Percentiles rank a stretch among this genome's conserved stretches.
phyloP scores from a whole-genome alignment of 2,797 vertebrate genomes.

The Pseudochirops cupreus region DNA sequence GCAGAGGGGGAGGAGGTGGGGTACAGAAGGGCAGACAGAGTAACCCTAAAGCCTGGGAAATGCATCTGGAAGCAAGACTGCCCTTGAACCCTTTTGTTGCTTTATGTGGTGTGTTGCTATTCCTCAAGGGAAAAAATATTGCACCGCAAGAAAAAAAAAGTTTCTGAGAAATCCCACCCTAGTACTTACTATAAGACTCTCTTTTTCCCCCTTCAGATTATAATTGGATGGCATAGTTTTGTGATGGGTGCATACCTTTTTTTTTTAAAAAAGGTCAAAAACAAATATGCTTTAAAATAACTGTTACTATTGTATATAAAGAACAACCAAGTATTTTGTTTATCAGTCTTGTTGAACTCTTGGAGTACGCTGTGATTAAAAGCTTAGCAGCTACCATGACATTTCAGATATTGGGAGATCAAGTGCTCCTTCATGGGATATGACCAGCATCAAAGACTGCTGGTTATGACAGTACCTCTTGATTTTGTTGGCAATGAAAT shows the following conservation, averaged over 20 bases:
- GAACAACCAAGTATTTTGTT: neutral
- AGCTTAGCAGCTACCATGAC: neutral
- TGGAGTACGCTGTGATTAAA: neutral
- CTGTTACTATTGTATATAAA: neutral
- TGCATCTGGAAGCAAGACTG: neutral
- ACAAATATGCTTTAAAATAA: neutral
- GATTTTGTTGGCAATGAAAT: neutral
- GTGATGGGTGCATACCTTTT: neutral
- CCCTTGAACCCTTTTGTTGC: neutral
- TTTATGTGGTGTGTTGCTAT: neutral
- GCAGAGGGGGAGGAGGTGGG: neutral
- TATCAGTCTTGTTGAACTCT: neutral
- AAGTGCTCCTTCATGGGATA: neutral
- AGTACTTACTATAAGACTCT: neutral
- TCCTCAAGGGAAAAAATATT: neutral
- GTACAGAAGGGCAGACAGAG: neutral
- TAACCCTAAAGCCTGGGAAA: neutral
- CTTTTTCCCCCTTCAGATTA: neutral
- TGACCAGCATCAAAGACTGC: neutral
- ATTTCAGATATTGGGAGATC: neutral
- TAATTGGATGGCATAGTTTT: neutral
- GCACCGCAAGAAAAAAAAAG: too few species aligned
- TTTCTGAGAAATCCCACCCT: neutral
- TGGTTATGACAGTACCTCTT: neutral
- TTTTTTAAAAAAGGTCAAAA: neutral